Base-by-base conservation (phyloP, 2,888 invertebrate species). In the Agelastica alni region DNA sequence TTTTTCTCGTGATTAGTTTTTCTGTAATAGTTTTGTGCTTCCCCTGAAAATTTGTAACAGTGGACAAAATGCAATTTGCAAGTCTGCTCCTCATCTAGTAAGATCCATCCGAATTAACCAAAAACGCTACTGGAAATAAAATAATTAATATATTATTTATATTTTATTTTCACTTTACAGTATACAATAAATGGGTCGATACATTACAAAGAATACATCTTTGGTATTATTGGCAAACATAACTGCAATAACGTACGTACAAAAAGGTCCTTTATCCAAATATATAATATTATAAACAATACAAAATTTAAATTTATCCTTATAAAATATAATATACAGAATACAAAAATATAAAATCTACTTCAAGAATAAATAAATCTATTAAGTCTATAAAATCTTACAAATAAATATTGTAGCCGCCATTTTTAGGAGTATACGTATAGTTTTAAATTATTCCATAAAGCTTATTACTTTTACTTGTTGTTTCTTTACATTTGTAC, bases 211-310 rank as follows among this genome's bases (percentile, higher is more conserved):
- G 54, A 49, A 44, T 48, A 52, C 41, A 59, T 71, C 71, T 71
- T 71, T 71, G 71, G 71, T 68, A 69, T 68, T 62, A 62, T 69
- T 70, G 71, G 71, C 71, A 70, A 70, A 63, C 59, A 63, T 56
- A 57, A 56, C 32, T 53, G 47, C 37, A 43, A 56, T n/a, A 42
- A 55, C 51, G n/a, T 53, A 42, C 14, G 28, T 31, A 37, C 20
- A 42, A 32, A 39, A 51, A 41, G 43, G 45, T 56, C 51, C 41
- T 58, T 48, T 31, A 22, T 48, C 47, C 42, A 39, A 30, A 43
- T 30, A 22, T 32, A n/a, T n/a, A n/a, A n/a, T n/a, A n/a, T 20
- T 12, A 34, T 44, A 37, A 34, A 51, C 18, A 39, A 14, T 49
- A 9, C 18, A 2, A 16, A 51, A 51, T 14, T 20, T 14, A 34